Evolutionary conservation across 2,797 vertebrate species (phyloP), one percentile per base, ranked within the genome.

Genomic region (Melanotaenia pygmaea): DNA sequence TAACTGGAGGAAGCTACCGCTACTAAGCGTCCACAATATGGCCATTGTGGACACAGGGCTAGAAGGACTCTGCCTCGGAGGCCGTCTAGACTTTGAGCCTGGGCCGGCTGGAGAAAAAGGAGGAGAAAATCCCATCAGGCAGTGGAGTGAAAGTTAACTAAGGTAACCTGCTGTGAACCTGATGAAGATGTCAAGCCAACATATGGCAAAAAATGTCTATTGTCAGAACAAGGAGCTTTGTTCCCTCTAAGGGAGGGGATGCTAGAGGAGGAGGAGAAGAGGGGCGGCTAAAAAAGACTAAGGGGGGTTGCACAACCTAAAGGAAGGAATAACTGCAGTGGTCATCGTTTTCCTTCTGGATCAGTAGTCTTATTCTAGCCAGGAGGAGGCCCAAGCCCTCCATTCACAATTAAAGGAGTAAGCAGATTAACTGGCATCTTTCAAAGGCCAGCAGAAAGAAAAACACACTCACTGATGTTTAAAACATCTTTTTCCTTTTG

Each of bases 151-250:
- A 97, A 97, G 96, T 95, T 95, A 95, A 97, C 96, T 96, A 96
- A 97, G 95, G 95, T 95, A 94, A 91, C 98, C 97, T 95, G 97
- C 95, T 94, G 97, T 95, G 97, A 97, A 97, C 96, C 96, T 97
- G 97, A 98, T 97, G 96, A 97, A 97, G 96, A 98, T 94, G 96
- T 96, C 95, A 97, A 96, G 94, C 92, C 94, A 97, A 96, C 97
- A 97, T 96, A 98, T 93, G 96, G 97, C 93, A 92, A 94, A 91
- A 97, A 96, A 96, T 93, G 94, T 94, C 94, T 93, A 96, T 97
- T 98, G 96, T 96, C 95, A 92, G 94, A 95, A 94, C 92, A 94
- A 85, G 93, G 93, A 93, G 95, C 93, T 95, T 93, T 93, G 90
- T 88, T 89, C 83, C 87, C 85, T 84, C 75, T 69, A 65, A 91